Conservation (phyloP, 2,113 vertebrate species). For the Smithornis capensis region DNA sequence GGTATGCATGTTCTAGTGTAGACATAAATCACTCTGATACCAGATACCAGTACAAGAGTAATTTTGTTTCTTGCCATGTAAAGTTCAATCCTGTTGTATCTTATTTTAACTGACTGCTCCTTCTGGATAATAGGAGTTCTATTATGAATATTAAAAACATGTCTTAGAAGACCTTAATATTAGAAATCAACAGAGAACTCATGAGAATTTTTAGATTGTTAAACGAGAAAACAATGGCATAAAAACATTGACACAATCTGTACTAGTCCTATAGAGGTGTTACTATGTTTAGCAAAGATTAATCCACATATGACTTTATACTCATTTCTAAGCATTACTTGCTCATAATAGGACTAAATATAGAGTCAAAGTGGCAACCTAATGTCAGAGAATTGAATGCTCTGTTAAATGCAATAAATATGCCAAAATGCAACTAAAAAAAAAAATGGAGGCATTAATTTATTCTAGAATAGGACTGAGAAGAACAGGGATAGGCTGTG, state of each 20-base stretch:
- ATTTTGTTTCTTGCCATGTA: neutral
- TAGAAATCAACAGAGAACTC: neutral
- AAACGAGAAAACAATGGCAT: neutral
- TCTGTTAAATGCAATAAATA: constrained; percentile 21
- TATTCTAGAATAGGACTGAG: neutral
- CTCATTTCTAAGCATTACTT: neutral
- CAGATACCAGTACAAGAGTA: neutral
- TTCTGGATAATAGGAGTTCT: neutral
- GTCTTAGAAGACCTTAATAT: neutral
- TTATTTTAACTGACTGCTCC: neutral
- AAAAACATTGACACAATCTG: neutral
- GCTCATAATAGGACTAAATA: neutral
- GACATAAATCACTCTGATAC: neutral
- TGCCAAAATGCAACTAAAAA: neutral
- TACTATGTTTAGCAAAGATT: constrained; percentile 1
- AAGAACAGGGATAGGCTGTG: neutral
- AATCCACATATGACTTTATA: neutral
- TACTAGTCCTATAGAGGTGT: neutral
- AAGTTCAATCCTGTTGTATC: neutral
- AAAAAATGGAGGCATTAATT: neutral
- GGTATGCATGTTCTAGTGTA: neutral
- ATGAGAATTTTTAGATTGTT: neutral
- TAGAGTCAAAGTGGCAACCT: constrained; percentile 4
- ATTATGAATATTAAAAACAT: neutral
- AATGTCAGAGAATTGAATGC: constrained; percentile 45